These are phyloP conservation scores for Hirtodrosophila alboralis DNA, from an alignment of 2,888 invertebrate genomes.

Conservation along the genomic window DNA sequence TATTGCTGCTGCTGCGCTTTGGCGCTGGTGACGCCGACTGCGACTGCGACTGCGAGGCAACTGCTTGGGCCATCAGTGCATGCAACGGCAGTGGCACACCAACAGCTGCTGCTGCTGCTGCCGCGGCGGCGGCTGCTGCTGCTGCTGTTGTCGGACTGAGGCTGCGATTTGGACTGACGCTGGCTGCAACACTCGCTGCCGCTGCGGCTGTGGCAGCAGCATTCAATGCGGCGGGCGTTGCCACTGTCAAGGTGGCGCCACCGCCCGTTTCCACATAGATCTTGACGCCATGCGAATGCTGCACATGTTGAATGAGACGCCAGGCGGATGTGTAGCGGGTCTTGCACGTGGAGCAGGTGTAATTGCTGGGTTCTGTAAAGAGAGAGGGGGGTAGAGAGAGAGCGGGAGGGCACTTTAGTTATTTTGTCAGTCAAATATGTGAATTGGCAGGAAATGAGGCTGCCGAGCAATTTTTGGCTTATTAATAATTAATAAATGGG, in stretches of 20 bases:
- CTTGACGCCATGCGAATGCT: constrained; percentile 96
- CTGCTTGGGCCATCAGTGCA: constrained; percentile 60
- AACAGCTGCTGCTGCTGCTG: constrained; percentile 54
- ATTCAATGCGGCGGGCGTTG: constrained; percentile 67
- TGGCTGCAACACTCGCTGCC: constrained; percentile 34
- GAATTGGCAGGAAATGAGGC: constrained; percentile 55
- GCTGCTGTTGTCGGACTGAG: constrained; percentile 46
- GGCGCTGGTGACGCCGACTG: constrained; percentile 45
- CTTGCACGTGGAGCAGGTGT: constrained; percentile 97
- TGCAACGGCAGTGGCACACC: constrained; percentile 44
- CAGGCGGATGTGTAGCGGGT: constrained; percentile 96
- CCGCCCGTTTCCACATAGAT: constrained; percentile 90
- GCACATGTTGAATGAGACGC: constrained; percentile 97
- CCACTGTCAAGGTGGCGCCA: constrained; percentile 76
- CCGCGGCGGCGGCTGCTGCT: constrained; percentile 54
- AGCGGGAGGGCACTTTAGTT: constrained; percentile 35
- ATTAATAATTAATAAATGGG: constrained; percentile 54
- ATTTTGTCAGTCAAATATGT: constrained; percentile 50
- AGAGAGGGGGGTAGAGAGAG: constrained; percentile 20
- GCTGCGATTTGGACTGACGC: constrained; percentile 41
- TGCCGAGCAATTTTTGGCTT: constrained; percentile 56
- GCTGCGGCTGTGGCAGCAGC: constrained; percentile 57
- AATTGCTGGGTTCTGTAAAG: constrained; percentile 94
- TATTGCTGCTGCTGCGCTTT: constrained; percentile 50
- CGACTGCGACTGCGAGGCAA: constrained; percentile 47